Base-by-base conservation (phyloP, 92 coral and sea anemone species). In the Montipora capitata region DNA sequence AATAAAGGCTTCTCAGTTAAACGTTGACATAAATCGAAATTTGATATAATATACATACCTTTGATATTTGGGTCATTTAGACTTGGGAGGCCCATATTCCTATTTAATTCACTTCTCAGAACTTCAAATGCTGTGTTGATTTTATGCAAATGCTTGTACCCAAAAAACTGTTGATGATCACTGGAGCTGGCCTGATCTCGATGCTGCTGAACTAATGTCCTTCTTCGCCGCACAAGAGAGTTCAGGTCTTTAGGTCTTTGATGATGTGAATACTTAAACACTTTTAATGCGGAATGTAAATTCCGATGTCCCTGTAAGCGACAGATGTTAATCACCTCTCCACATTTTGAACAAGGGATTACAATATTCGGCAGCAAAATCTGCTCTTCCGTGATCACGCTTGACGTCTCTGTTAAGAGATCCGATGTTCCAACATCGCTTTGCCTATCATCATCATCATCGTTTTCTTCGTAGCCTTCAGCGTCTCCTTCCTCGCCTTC, bases 121-220 rank as follows among this genome's bases (percentile, higher is more conserved):
- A 94, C 86, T 77, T 94, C 98, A 87, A 98, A 98, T 7, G 99
- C 99, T 0, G 94, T 91, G 88, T 98, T 92, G 54, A 98, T 84
- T 44, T 90, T 92, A 20, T 92, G 94, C 70, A 94, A 76, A 64
- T 79, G 80, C 64, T 87, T 85, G 75, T 94, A 95, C 8, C 68
- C 79, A 39, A 94, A 81, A 40, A 65, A 80, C 44, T 80, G 89
- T 40, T 87, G 81, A 40, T 66, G 56, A 41, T 74, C 77, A 7
- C 78, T 59, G 7, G 77, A 62, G 74, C 86, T 91, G 2, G 95
- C 90, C 35, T 27, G 35, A 57, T 91, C 98, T 75, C 81, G 98
- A 10, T 88, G 88, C 27, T 83, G 91, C 56, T 91, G 88, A 15
- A 95, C 94, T 38, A 95, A 45, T 10, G 78, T 80, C 77, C 68